phyloP scores from a whole-genome alignment of 2,888 invertebrate species.

The Cetonia aurata region DNA sequence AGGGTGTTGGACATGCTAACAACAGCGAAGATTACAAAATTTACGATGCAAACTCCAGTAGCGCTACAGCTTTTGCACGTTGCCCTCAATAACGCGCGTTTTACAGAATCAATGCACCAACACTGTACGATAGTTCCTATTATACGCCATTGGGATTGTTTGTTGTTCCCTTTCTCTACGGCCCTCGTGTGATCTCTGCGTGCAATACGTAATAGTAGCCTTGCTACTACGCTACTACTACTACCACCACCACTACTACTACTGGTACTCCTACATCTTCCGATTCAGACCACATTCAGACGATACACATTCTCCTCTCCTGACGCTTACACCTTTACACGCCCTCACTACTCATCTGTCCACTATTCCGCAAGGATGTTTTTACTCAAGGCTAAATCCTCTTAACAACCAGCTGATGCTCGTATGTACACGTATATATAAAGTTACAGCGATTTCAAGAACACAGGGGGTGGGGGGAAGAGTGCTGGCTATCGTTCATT shows the following conservation, averaged over 20 bases:
- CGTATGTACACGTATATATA: not conserved
- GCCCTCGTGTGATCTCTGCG: no score
- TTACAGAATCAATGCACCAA: no score
- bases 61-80: not conserved
- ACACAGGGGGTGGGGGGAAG: not conserved
- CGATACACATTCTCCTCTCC: constrained; percentile 14
- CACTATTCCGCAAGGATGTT: constrained; percentile 38
- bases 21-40: constrained; percentile 9
- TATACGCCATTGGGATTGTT: no score
- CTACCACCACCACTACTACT: constrained; percentile 15
- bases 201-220: no score
- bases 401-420: constrained; percentile 32
- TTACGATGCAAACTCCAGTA: constrained; percentile 26
- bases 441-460: not conserved
- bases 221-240: constrained; percentile 19
- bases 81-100: no score
- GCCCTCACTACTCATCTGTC: constrained; percentile 8
- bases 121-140: no score
- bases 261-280: constrained; percentile 25
- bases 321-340: constrained; percentile 1
- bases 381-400: constrained; percentile 39
- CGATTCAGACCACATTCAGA: constrained; percentile 21
- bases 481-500: constrained; percentile 20
- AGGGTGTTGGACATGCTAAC: not conserved
- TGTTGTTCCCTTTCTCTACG: no score